Evolutionary conservation across 1,140 invertebrate species (phyloP), one percentile per base, ranked within the genome.

Genomic region (Drosophila truncata): DNA sequence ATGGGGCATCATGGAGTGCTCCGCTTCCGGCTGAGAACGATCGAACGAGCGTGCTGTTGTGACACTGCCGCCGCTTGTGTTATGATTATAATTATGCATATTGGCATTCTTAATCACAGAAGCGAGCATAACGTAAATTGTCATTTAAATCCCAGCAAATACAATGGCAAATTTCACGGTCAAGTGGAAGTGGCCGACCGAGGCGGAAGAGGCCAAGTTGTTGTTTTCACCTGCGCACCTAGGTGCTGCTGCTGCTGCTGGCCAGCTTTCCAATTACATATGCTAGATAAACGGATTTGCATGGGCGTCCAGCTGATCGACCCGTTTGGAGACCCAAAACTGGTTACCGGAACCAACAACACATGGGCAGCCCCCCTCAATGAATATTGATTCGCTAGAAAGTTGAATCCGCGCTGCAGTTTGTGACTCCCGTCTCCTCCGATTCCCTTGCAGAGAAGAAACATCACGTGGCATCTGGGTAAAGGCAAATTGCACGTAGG

Each of bases 181-280:
- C 83, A 86, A 88, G 74, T 76, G 73, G 65, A 58, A 79, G 55
- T 72, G 78, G 35, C 71, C 64, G 83, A 4, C 47, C 52, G 52
- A 87, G 80, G 72, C 84, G 84, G 84, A 87, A 87, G 83, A 87
- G 55, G 54, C 46, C n/a, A 35, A 41, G 35, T 64, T 78, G 75
- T 58, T 84, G 64, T 88, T 78, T 80, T 77, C 80, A 74, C 80
- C 80, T 87, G 84, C 72, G 61, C 74, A 72, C 84, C 77, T 78
- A 83, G 84, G 77, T 88, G 84, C 59, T 65, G 67, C 33, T 39
- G 84, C 72, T 88, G 84, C 59, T 65, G 67, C 33, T 39, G n/a
- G 39, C 74, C 74, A 61, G 84, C 84, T 87, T 88, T 87, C 84
- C 80, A 84, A 82, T 77, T 79, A 78, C 82, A 83, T 88, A 72